These are phyloP conservation scores for Acrocephalus scirpaceus DNA, from an alignment of 2,797 vertebrate species.

Conservation along the genomic window DNA sequence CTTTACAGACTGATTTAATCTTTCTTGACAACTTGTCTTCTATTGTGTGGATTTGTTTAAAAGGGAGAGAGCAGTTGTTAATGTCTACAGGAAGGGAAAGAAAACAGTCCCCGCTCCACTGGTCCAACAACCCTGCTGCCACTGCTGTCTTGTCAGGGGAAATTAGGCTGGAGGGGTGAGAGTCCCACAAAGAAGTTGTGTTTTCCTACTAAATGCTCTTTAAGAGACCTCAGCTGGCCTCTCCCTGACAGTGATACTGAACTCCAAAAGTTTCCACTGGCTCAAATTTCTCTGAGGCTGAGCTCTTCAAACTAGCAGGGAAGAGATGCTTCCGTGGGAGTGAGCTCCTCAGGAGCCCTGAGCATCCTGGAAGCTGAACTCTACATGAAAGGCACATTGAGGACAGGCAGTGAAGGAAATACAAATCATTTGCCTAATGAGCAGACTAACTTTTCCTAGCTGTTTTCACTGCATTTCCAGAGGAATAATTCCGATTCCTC, in stretches of 20 bases:
- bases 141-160: slow-evolving; percentile 38
- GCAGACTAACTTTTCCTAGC: not conserved
- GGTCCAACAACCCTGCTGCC: slow-evolving; percentile 38
- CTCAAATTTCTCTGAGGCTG: not conserved
- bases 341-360: not conserved
- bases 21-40: slow-evolving; percentile 24
- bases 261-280: slow-evolving; percentile 38
- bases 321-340: not conserved
- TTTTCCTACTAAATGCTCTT: slow-evolving; percentile 30
- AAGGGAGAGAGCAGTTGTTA: slow-evolving; percentile 19
- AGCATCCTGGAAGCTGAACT: not conserved
- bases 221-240: slow-evolving; percentile 52
- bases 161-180: not conserved
- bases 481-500: not conserved
- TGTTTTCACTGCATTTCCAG: slow-evolving; percentile 2
- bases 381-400: not conserved
- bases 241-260: slow-evolving; percentile 16
- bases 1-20: slow-evolving; percentile 3
- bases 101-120: slow-evolving; percentile 7
- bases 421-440: slow-evolving; percentile 29
- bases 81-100: slow-evolving; percentile 9
- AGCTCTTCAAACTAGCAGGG: not conserved
- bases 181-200: slow-evolving; percentile 46
- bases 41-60: not conserved
- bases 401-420: not conserved